Conservation (phyloP, 1,140 invertebrate species). For the Phocides pigmalion region DNA sequence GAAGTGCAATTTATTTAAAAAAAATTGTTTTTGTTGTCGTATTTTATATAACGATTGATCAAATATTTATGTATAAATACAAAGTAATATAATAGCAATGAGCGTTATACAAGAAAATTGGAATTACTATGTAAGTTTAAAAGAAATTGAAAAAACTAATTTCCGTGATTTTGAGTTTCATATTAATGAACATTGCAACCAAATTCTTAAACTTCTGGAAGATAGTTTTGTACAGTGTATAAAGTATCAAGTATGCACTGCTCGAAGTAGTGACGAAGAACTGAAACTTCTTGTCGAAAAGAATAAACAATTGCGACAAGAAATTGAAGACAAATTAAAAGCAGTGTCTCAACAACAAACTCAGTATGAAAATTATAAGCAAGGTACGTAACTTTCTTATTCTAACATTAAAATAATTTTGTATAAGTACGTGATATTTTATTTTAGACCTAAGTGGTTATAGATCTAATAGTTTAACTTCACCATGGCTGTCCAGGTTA, state of each 20-base stretch:
- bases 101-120: slow-evolving; percentile 56
- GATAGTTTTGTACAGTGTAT: slow-evolving; percentile 46
- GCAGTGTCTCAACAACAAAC: slow-evolving; percentile 52
- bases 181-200: slow-evolving; percentile 43
- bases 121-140: slow-evolving; percentile 47
- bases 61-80: too few species aligned
- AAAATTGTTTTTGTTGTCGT: too few species aligned
- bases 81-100: slow-evolving; percentile 43
- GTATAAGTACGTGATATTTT: too few species aligned
- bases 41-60: too few species aligned
- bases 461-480: too few species aligned
- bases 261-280: slow-evolving; percentile 57
- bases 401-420: too few species aligned
- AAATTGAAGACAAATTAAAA: slow-evolving; percentile 59
- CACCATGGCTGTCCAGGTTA: too few species aligned
- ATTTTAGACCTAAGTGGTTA: too few species aligned
- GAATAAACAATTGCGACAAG: slow-evolving; percentile 58
- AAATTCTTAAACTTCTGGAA: slow-evolving; percentile 49
- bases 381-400: too few species aligned
- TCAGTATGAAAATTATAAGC: slow-evolving; percentile 63
- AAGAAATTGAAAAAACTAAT: slow-evolving; percentile 42
- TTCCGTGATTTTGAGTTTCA: slow-evolving; percentile 48
- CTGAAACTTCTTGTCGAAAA: slow-evolving; percentile 53
- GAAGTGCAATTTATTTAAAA: too few species aligned
- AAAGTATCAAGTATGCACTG: slow-evolving; percentile 37